A percentile compares a stretch with the other conserved stretches of the same genome.
phyloP scores from a whole-genome alignment of 2,113 vertebrate genomes.

The Willisornis vidua region DNA sequence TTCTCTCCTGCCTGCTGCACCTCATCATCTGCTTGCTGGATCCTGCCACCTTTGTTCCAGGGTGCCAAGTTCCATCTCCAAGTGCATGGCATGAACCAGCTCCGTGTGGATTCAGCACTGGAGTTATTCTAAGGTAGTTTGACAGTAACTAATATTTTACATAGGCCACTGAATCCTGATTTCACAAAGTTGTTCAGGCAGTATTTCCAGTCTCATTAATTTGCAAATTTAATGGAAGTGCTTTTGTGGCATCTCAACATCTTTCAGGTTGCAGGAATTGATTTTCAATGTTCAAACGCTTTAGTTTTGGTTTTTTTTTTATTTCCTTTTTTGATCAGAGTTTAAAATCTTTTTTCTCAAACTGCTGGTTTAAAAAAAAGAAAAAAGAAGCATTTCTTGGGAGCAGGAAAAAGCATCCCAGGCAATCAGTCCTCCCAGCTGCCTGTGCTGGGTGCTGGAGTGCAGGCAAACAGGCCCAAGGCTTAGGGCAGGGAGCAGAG shows the following conservation, averaged over 20 bases:
- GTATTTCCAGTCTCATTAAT: neutral
- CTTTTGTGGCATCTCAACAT: neutral
- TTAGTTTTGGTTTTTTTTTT: neutral
- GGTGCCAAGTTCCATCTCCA: constrained; percentile 15
- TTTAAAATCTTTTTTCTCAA: neutral
- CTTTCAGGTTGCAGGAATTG: neutral
- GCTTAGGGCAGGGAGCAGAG: neutral
- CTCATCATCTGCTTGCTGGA: neutral
- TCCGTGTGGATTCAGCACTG: neutral
- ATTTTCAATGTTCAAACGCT: neutral
- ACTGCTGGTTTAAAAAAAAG: neutral
- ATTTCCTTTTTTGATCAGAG: neutral
- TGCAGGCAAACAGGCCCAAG: neutral
- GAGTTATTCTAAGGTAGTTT: neutral
- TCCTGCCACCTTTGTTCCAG: constrained; percentile 17
- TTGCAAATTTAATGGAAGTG: constrained; percentile 32
- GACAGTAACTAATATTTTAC: constrained; percentile 44
- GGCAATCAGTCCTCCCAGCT: neutral
- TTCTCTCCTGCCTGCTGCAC: neutral
- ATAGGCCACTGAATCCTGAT: constrained; percentile 14
- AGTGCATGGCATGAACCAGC: neutral
- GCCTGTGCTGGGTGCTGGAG: neutral
- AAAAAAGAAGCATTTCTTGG: neutral
- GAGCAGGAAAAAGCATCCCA: neutral
- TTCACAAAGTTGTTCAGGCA: neutral